Evolutionary conservation across 2,888 invertebrate species (phyloP).

Genomic region (Drosophila paracracens): DNA sequence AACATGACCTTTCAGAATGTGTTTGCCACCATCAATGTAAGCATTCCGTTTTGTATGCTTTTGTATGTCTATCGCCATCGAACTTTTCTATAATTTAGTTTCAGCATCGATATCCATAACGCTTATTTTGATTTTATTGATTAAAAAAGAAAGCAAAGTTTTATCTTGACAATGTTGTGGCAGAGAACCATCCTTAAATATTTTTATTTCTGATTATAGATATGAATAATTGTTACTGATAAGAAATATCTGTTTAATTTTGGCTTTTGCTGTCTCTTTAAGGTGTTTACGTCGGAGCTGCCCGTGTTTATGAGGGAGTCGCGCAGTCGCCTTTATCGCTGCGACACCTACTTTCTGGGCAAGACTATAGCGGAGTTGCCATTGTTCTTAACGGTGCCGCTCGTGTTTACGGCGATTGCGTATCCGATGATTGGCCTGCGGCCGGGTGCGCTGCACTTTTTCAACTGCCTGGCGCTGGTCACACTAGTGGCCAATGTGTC

Average conservation of each 20-base stretch:
- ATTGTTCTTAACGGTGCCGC: constrained; percentile 92
- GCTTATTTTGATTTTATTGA: neutral
- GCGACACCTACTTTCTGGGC: constrained; percentile 95
- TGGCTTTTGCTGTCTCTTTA: constrained; percentile 14
- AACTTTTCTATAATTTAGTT: neutral
- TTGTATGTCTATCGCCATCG: too few relatives aligned
- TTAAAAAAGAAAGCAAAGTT: neutral
- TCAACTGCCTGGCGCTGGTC: constrained; percentile 89
- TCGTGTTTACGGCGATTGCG: constrained; percentile 92
- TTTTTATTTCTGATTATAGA: neutral
- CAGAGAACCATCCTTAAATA: neutral
- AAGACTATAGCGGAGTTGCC: constrained; percentile 96
- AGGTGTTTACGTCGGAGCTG: constrained; percentile 96
- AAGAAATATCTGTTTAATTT: neutral
- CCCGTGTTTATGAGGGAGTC: constrained; percentile 96
- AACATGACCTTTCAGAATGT: constrained; percentile 98
- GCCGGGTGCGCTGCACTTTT: constrained; percentile 89
- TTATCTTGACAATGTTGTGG: neutral
- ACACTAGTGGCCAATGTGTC: constrained; percentile 95
- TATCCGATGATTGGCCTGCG: constrained; percentile 96
- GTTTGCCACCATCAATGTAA: constrained; percentile 97
- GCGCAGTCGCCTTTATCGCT: constrained; percentile 95
- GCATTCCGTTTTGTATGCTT: neutral
- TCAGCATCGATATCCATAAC: neutral
- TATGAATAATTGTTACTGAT: neutral